Conservation (phyloP, 1,140 invertebrate species). For the Atta texana region DNA sequence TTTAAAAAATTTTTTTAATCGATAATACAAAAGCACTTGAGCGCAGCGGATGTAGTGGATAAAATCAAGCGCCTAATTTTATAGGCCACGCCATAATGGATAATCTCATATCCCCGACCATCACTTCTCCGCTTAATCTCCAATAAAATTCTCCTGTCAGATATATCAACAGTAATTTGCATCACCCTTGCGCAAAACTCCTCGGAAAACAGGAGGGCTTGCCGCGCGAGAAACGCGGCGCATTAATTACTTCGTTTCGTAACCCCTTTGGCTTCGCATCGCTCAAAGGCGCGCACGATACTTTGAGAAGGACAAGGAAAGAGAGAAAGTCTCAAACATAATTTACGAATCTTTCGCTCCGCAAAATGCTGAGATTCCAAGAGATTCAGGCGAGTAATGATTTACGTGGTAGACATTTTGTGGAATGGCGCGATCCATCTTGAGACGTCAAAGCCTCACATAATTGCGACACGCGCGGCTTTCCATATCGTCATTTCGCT, state of each 20-base stretch:
- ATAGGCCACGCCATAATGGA: neutral
- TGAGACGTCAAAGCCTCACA: conserved; percentile 40
- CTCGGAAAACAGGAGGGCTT: conserved; percentile 14
- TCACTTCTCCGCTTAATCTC: conserved; percentile 48
- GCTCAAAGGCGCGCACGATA: conserved; percentile 48
- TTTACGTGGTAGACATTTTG: conserved; percentile 18
- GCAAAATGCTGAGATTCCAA: conserved; percentile 2
- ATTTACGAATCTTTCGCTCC: conserved; percentile 29
- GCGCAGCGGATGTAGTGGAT: neutral
- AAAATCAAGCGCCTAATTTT: conserved; percentile 37
- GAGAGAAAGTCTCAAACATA: conserved; percentile 30
- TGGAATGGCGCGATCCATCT: conserved; percentile 48
- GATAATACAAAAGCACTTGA: neutral
- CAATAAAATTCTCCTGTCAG: conserved; percentile 43
- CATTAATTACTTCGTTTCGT: conserved; percentile 61
- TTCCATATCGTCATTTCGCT: neutral
- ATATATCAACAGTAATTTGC: conserved; percentile 47
- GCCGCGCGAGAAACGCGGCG: conserved; percentile 17
- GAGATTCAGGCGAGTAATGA: conserved; percentile 24
- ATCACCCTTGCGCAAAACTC: conserved; percentile 37
- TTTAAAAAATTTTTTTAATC: neutral
- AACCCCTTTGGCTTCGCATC: conserved; percentile 29
- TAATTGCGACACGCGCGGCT: conserved; percentile 30
- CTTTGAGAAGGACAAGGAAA: neutral
- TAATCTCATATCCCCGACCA: conserved; percentile 35